These are phyloP conservation scores for Gisinianus flammeolus DNA, from an alignment of 2,888 invertebrate species.

Conservation along the genomic window DNA sequence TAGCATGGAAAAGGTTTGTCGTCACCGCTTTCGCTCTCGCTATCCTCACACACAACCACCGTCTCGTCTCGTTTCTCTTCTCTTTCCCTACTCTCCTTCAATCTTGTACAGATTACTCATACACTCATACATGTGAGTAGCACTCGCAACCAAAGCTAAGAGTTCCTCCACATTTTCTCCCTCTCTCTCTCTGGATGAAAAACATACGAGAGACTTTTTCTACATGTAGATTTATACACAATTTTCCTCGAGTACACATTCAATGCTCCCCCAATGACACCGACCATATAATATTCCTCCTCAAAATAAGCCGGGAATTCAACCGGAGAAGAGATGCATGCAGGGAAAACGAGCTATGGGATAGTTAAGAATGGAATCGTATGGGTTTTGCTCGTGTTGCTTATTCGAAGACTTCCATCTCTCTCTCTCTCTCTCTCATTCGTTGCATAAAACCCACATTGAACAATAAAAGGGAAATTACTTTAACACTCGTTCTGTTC, in stretches of 20 bases:
- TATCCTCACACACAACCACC: background rate
- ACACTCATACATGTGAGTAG: too few relatives aligned
- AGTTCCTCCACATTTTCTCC: too few relatives aligned
- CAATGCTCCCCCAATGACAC: too few relatives aligned
- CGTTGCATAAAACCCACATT: conserved; percentile 43
- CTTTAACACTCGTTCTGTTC: conserved; percentile 40
- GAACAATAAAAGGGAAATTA: conserved; percentile 50
- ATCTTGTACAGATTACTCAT: too few relatives aligned
- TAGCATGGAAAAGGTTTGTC: conserved; percentile 1
- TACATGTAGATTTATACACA: too few relatives aligned
- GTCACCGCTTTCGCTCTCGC: background rate
- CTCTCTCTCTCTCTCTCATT: background rate
- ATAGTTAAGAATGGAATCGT: background rate
- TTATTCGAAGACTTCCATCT: background rate
- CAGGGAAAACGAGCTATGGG: background rate
- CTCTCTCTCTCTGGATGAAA: too few relatives aligned
- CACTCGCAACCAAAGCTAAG: too few relatives aligned
- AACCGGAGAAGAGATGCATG: background rate
- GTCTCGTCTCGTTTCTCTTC: background rate
- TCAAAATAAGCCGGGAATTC: background rate
- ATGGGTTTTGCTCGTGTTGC: background rate
- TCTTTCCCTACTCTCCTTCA: too few relatives aligned
- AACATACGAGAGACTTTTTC: too few relatives aligned
- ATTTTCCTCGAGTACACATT: too few relatives aligned
- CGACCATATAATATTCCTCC: background rate